Evolutionary conservation across 2,888 invertebrate genomes (phyloP).

Genomic region (Marasmarcha lunaedactyla): DNA sequence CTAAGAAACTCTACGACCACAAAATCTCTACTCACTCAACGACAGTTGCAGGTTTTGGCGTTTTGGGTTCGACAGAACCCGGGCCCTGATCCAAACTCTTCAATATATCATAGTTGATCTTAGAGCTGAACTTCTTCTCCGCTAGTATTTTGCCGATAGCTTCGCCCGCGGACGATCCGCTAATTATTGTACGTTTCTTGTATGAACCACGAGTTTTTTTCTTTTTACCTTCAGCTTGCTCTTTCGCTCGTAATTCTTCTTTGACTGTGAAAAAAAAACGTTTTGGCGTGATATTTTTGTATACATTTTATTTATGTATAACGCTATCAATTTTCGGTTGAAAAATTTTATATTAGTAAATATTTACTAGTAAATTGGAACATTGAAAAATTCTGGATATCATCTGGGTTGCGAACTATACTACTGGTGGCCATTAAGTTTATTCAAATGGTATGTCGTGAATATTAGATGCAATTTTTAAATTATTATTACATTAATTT

Average conservation of each 20-base stretch:
- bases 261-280: slow-evolving; percentile 72
- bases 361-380: no score
- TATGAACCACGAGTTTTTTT: slow-evolving; percentile 78
- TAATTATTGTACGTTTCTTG: slow-evolving; percentile 72
- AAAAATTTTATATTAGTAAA: no score
- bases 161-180: slow-evolving; percentile 83
- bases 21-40: slow-evolving; percentile 20
- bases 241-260: slow-evolving; percentile 82
- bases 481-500: no score
- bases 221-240: slow-evolving; percentile 88
- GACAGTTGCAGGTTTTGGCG: slow-evolving; percentile 17
- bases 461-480: no score
- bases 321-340: no score
- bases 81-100: slow-evolving; percentile 79
- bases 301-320: no score
- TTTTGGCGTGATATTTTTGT: no score
- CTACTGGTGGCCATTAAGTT: no score
- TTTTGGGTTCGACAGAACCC: slow-evolving; percentile 27
- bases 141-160: slow-evolving; percentile 96
- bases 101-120: slow-evolving; percentile 97
- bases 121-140: slow-evolving; percentile 94
- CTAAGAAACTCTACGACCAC: no score
- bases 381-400: no score
- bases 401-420: no score
- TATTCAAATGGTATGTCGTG: no score